Evolutionary conservation across 92 coral and sea anemone species (phyloP).

Genomic region (Nematostella vectensis): DNA sequence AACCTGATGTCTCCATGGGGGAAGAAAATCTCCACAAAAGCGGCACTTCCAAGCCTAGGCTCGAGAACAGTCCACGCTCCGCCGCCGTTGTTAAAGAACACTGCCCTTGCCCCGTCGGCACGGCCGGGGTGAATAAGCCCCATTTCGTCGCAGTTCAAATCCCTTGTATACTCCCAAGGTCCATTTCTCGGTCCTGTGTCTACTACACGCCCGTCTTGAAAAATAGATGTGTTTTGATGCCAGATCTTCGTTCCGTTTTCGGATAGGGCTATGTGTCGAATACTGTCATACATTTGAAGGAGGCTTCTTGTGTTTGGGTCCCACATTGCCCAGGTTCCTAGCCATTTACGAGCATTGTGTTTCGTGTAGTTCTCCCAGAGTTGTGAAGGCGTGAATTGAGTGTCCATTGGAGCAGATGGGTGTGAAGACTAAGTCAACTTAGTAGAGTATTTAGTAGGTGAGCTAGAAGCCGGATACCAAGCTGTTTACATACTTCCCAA

Average conservation of each 20-base stretch:
- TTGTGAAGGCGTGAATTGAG: conserved; percentile 6
- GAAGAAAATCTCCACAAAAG: conserved; percentile 18
- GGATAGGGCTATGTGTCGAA: conserved; percentile 16
- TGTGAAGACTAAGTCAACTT: too few relatives aligned
- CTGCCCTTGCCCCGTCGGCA: conserved; percentile 11
- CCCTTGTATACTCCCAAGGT: conserved; percentile 28
- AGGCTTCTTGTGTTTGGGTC: conserved; percentile 13
- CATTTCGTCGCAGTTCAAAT: conserved; percentile 18
- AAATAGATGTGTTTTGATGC: conserved; percentile 26
- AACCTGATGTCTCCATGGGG: conserved; percentile 8
- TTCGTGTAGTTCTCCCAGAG: conserved; percentile 19
- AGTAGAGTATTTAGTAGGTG: too few relatives aligned
- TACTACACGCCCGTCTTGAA: conserved; percentile 4
- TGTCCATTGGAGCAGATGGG: too few relatives aligned
- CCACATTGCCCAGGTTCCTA: conserved; percentile 17
- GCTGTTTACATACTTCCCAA: too few relatives aligned
- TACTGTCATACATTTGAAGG: conserved; percentile 5
- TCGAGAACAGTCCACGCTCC: conserved; percentile 28
- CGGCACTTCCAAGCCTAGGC: not conserved
- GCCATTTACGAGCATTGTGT: conserved; percentile 23
- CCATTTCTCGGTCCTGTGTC: conserved; percentile 20
- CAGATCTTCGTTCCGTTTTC: conserved; percentile 7
- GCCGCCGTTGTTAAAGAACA: conserved; percentile 24
- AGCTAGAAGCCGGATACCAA: too few relatives aligned
- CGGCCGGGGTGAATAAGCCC: conserved; percentile 16